Conservation (phyloP, 2,113 vertebrate genomes). For the Psittacara wagleri region DNA sequence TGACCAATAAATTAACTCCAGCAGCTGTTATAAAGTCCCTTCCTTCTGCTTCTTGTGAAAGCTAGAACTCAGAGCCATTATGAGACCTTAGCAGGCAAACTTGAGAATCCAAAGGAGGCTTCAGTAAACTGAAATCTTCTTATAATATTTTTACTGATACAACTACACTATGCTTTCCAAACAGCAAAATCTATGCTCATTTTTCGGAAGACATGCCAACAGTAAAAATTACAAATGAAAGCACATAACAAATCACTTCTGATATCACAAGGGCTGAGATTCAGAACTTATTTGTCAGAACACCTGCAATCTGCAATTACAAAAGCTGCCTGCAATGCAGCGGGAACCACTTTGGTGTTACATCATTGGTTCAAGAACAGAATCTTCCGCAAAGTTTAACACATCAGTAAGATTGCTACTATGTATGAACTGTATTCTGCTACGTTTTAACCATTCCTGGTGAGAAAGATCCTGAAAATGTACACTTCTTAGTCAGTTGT, state of each 20-base stretch:
- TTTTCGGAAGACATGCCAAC: background rate
- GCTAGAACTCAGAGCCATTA: background rate
- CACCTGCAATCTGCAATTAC: background rate
- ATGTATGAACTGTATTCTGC: slow-evolving; percentile 18
- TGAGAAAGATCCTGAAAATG: background rate
- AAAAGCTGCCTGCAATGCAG: background rate
- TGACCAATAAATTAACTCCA: background rate
- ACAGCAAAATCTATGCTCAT: background rate
- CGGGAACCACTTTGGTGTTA: background rate
- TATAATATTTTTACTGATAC: background rate
- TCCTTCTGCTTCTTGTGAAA: background rate
- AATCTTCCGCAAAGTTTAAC: slow-evolving; percentile 44
- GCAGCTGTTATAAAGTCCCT: background rate
- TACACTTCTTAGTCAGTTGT: background rate
- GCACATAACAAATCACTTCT: background rate
- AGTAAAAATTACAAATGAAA: background rate
- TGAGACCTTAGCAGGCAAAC: background rate
- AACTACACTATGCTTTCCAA: background rate
- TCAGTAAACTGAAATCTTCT: background rate
- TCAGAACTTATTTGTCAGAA: background rate
- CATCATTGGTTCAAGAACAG: background rate
- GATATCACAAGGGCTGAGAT: background rate
- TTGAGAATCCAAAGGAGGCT: background rate
- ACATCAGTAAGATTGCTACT: background rate
- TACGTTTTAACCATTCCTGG: slow-evolving; percentile 54